Evolutionary conservation across 92 coral and sea anemone species (phyloP), one percentile per base, ranked within the genome.

Genomic region (Siderastrea siderea): DNA sequence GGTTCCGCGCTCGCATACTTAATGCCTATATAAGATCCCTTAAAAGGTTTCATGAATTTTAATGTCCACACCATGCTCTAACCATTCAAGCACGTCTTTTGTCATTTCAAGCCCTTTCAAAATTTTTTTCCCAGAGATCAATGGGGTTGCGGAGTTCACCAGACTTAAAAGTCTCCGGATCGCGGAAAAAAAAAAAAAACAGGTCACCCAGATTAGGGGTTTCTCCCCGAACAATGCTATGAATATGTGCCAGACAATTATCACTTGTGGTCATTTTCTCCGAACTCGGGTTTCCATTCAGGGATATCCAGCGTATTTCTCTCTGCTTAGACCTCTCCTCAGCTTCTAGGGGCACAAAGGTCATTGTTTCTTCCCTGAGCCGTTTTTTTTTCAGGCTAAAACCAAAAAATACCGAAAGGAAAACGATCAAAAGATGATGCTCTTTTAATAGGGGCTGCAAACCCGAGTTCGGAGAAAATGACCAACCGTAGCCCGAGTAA

Each of bases 21-120:
- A 3, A 26, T 81, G 1, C 91, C 91, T 62, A 60, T 70, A 82
- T 63, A 90, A 26, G 87, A 71, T 26, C 82, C 93, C 59, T 70
- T 80, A 72, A 80, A 86, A 38, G 71, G 90, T 47, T 55, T 71
- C 43, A 78, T 68, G 68, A 68, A 85, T 15, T 62, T 73, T 53
- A n/a, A 75, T 44, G 47, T 54, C 26, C n/a, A 85, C 87, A 7
- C 74, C n/a, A 71, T 80, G 76, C 47, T 54, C 59, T 11, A 86
- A 51, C 90, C 87, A 79, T 65, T 85, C 87, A 5, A 51, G 68
- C 16, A 89, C 89, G n/a, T 80, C 68, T 17, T 47, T 49, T 26
- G 47, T 19, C 8, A 17, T 47, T 65, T 65, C 70, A 46, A 17
- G 19, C 45, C 70, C 70, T 7, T 65, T 17, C 70, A 65, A 65